Conservation (phyloP, 2,797 vertebrate genomes). For the Anguilla obscura region DNA sequence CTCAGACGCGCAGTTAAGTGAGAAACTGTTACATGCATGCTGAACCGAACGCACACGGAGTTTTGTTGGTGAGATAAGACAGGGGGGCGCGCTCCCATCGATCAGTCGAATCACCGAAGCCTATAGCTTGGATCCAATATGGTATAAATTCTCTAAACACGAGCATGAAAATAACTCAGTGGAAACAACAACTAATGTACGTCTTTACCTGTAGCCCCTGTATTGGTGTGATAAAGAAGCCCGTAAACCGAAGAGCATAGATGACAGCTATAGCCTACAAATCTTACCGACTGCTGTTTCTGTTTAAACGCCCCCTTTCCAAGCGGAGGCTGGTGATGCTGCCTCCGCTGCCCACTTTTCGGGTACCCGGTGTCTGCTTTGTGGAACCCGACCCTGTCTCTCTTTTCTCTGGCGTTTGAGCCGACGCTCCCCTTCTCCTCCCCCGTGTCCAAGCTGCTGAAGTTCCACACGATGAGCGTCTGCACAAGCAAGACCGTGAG, state of each 20-base stretch:
- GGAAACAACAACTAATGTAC: not conserved
- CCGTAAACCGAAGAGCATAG: not conserved
- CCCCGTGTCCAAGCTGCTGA: constrained; percentile 87
- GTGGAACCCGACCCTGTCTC: constrained; percentile 60
- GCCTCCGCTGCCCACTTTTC: constrained; percentile 57
- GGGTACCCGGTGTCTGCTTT: constrained; percentile 62
- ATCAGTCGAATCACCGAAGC: not conserved
- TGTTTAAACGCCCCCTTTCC: constrained; percentile 66
- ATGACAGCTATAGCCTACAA: constrained; percentile 1
- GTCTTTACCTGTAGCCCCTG: not conserved
- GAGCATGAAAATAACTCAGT: not conserved
- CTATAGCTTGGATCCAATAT: not conserved
- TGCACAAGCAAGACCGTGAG: constrained; percentile 88
- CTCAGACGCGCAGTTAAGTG: not conserved
- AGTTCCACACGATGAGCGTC: constrained; percentile 95
- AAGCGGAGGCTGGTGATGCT: constrained; percentile 64
- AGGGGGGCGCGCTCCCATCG: not conserved
- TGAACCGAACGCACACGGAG: not conserved
- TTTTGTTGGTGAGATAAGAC: not conserved
- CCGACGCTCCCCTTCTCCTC: constrained; percentile 73
- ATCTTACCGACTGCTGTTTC: constrained; percentile 67
- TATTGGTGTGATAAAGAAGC: not conserved
- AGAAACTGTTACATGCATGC: not conserved
- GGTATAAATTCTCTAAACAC: constrained; percentile 7
- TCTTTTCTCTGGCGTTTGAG: constrained; percentile 67